A percentile compares a stretch with the other conserved stretches of the same genome.
Evolutionary conservation across 2,888 invertebrate species (phyloP).

Genomic region (Phortica magna): DNA sequence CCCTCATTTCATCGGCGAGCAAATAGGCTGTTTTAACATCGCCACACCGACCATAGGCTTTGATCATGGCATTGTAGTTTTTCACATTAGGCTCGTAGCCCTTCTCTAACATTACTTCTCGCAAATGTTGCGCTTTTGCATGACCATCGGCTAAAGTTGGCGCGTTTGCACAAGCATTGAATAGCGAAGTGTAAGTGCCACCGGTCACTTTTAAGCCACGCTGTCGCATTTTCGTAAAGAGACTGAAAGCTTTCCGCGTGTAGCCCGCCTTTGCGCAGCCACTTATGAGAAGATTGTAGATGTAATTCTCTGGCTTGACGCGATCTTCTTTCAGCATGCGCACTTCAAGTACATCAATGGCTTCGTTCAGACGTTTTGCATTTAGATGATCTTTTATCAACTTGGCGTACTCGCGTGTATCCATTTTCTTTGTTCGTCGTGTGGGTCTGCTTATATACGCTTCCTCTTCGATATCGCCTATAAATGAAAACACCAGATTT

Average conservation of each 20-base stretch:
- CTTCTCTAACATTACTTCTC: conserved; percentile 84
- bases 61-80: conserved; percentile 93
- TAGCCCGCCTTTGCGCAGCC: conserved; percentile 91
- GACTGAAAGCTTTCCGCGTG: conserved; percentile 89
- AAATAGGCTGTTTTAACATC: conserved; percentile 87
- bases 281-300: conserved; percentile 90
- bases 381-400: conserved; percentile 84
- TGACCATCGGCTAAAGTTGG: conserved; percentile 85
- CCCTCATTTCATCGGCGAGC: conserved; percentile 90
- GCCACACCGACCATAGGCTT: conserved; percentile 92
- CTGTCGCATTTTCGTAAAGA: conserved; percentile 91
- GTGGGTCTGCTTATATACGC: conserved; percentile 80
- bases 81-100: conserved; percentile 84
- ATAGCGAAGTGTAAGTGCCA: conserved; percentile 89
- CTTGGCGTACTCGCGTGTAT: conserved; percentile 84
- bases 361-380: conserved; percentile 85
- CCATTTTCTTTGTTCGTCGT: conserved; percentile 79
- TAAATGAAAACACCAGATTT: conserved; percentile 62
- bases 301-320: conserved; percentile 87
- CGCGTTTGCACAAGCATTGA: conserved; percentile 92
- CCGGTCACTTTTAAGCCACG: conserved; percentile 83
- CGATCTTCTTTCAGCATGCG: conserved; percentile 87
- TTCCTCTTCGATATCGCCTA: conserved; percentile 82
- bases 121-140: conserved; percentile 83
- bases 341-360: conserved; percentile 88